phyloP scores from a whole-genome alignment of 2,888 invertebrate genomes.

The Hirtodrosophila cameraria region DNA sequence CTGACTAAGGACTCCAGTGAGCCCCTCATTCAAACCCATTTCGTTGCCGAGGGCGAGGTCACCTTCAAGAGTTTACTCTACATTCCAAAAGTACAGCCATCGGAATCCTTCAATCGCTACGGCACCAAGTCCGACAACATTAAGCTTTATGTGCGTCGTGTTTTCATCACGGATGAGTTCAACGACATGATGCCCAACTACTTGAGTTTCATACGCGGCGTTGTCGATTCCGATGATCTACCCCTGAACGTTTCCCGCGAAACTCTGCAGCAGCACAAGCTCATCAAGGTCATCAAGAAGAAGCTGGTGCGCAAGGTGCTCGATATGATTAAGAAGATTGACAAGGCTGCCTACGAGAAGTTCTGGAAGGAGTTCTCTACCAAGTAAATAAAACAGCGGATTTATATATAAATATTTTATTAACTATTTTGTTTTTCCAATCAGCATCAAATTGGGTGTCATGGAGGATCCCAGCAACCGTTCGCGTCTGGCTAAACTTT shows the following conservation, averaged over 20 bases:
- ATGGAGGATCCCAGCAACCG: conserved; percentile 99
- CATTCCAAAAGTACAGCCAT: conserved; percentile 95
- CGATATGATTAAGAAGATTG: conserved; percentile 99
- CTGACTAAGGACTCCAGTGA: conserved; percentile 95
- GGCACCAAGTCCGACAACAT: conserved; percentile 97
- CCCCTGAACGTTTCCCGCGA: conserved; percentile 99
- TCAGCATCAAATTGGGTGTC: conserved; percentile 95
- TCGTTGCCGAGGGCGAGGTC: conserved; percentile 99
- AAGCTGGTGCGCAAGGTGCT: conserved; percentile 98
- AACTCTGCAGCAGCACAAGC: conserved; percentile 98
- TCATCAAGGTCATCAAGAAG: conserved; percentile 99
- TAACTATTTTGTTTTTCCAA: conserved; percentile 84
- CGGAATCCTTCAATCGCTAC: conserved; percentile 97
- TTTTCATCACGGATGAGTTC: conserved; percentile 99
- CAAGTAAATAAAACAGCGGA: conserved; percentile 86
- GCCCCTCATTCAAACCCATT: conserved; percentile 94
- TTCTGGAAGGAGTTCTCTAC: conserved; percentile 99
- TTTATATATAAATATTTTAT: no score
- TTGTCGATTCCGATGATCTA: conserved; percentile 99
- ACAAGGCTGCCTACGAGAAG: conserved; percentile 93
- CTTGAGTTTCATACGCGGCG: conserved; percentile 96
- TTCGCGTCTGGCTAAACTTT: conserved; percentile 96
- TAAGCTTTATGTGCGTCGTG: conserved; percentile 98
- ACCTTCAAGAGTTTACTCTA: conserved; percentile 98
- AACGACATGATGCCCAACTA: conserved; percentile 99